Evolutionary conservation across 2,797 vertebrate species (phyloP).

Genomic region (Liasis olivaceus): DNA sequence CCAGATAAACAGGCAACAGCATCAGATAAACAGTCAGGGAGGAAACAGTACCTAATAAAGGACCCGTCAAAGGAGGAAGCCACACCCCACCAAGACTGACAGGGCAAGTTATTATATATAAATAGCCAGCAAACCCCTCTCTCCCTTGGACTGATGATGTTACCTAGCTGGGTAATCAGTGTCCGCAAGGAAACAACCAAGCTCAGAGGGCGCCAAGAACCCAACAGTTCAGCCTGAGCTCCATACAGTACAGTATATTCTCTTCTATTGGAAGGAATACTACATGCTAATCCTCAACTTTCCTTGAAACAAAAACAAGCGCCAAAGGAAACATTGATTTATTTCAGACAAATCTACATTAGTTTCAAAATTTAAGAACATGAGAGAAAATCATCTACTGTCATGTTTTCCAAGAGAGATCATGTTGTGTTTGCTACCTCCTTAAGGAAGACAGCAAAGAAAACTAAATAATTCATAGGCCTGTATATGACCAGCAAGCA

Average conservation of each 20-base stretch:
- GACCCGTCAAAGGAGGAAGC: no score
- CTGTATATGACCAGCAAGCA: not conserved
- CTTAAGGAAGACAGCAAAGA: no score
- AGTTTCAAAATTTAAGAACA: not conserved
- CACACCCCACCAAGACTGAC: no score
- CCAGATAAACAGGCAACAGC: no score
- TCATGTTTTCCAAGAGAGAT: not conserved
- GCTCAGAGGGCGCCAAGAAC: not conserved
- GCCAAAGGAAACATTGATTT: not conserved
- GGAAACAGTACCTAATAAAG: no score
- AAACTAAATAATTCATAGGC: not conserved
- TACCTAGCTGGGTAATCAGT: not conserved
- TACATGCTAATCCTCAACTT: not conserved
- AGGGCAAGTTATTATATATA: not conserved
- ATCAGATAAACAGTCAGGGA: no score
- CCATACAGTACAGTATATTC: not conserved
- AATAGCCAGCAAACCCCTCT: not conserved
- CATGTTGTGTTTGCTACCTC: not conserved
- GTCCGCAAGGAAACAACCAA: not conserved
- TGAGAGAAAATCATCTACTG: not conserved
- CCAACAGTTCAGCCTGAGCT: not conserved
- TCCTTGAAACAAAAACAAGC: not conserved
- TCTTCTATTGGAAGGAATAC: not conserved
- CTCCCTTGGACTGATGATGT: not conserved
- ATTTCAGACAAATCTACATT: not conserved